Percentiles rank a stretch among this genome's conserved stretches.
phyloP scores from a whole-genome alignment of 2,888 invertebrate species.

The Calameuta pallipes region DNA sequence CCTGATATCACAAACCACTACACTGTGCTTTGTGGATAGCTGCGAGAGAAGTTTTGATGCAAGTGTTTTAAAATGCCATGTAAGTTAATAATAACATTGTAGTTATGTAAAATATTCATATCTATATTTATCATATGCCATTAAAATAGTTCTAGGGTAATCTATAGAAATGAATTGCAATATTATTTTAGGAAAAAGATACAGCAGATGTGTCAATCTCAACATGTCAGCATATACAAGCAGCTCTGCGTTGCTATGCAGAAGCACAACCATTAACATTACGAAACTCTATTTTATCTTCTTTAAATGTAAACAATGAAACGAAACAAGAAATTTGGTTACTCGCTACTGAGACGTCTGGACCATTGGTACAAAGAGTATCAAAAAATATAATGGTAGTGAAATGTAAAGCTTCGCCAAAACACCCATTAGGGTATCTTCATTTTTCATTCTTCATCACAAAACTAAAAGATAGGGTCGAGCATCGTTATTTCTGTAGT shows the following conservation, averaged over 20 bases:
- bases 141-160: background rate
- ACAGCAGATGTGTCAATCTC: conserved; percentile 41
- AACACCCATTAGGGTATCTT: conserved; percentile 77
- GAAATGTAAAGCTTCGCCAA: conserved; percentile 74
- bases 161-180: conserved; percentile 5
- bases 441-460: conserved; percentile 74
- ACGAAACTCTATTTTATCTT: conserved; percentile 72
- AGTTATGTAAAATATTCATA: background rate
- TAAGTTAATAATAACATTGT: conserved; percentile 44
- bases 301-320: conserved; percentile 71
- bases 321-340: conserved; percentile 73
- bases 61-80: conserved; percentile 70
- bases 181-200: conserved; percentile 54
- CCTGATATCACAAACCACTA: conserved; percentile 61
- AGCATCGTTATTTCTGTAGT: conserved; percentile 71
- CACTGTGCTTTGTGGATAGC: conserved; percentile 71
- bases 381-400: conserved; percentile 79
- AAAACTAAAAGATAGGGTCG: conserved; percentile 66
- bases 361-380: conserved; percentile 76
- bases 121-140: background rate
- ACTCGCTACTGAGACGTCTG: conserved; percentile 72
- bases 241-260: conserved; percentile 73
- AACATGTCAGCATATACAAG: conserved; percentile 74
- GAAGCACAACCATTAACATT: conserved; percentile 73
- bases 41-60: conserved; percentile 71